Conservation (phyloP, 2,113 vertebrate species). For the Pangasianodon hypophthalmus region DNA sequence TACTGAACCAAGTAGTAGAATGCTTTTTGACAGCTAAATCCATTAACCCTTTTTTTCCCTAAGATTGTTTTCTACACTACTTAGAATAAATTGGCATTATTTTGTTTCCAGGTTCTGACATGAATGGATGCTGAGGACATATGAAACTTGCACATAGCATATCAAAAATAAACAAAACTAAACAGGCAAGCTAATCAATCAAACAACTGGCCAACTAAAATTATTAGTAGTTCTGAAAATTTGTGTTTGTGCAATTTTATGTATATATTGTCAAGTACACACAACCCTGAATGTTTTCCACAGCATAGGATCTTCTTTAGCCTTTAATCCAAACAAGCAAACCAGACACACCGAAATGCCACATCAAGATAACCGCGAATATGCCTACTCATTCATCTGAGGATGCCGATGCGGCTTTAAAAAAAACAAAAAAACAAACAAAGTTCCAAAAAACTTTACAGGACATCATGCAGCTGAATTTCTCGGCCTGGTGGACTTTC, state of each 20-base stretch:
- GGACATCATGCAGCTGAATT: slow-evolving; percentile 28
- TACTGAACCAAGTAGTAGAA: not conserved
- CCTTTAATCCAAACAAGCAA: slow-evolving; percentile 44
- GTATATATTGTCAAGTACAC: slow-evolving; percentile 6
- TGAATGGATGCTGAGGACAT: not conserved
- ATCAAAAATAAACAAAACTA: not conserved
- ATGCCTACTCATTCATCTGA: slow-evolving; percentile 40
- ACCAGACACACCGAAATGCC: slow-evolving; percentile 27
- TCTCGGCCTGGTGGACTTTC: not conserved
- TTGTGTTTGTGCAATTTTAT: slow-evolving; percentile 2
- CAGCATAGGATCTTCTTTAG: slow-evolving; percentile 18
- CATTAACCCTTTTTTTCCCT: not conserved
- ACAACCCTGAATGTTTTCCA: not conserved
- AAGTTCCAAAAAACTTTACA: slow-evolving; percentile 21
- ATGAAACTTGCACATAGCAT: not conserved
- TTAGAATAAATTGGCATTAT: not conserved
- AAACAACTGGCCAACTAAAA: no score
- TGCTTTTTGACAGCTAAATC: not conserved
- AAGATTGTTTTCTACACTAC: not conserved
- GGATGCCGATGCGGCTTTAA: slow-evolving; percentile 29
- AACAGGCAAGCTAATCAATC: not conserved
- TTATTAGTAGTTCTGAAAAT: not conserved
- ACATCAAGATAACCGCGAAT: slow-evolving; percentile 50
- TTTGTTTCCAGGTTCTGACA: not conserved
- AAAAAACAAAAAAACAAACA: not conserved